A percentile compares a stretch with the other conserved stretches of the same genome.
Conservation (phyloP, 1,140 invertebrate genomes). For the Druon quercuslanigerum region DNA sequence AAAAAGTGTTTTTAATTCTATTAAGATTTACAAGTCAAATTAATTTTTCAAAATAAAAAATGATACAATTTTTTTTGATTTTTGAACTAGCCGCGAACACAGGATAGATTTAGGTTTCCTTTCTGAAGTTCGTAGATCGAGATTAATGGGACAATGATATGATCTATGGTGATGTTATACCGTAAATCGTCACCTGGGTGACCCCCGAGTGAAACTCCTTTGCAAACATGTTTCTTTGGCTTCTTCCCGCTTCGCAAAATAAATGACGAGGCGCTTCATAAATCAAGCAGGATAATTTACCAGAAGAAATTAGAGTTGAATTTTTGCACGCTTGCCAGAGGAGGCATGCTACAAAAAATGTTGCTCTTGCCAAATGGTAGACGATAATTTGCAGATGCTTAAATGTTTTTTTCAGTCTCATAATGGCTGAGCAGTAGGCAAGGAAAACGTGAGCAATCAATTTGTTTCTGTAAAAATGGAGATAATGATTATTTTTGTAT, state of each 20-base stretch:
- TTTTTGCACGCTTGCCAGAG: background rate
- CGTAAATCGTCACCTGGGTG: conserved; percentile 47
- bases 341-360: background rate
- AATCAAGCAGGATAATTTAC: conserved; percentile 20
- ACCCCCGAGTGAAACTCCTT: conserved; percentile 33
- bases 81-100: too few species aligned
- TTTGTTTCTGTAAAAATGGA: too few species aligned
- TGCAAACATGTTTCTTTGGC: conserved; percentile 8
- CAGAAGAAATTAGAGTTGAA: conserved; percentile 1
- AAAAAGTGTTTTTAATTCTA: too few species aligned
- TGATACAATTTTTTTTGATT: too few species aligned
- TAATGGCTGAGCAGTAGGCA: too few species aligned
- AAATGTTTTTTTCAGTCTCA: too few species aligned
- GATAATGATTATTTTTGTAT: too few species aligned
- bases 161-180: conserved; percentile 45
- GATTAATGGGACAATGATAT: conserved; percentile 48
- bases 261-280: conserved; percentile 14
- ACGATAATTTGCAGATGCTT: too few species aligned
- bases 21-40: too few species aligned
- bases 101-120: background rate
- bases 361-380: background rate
- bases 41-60: too few species aligned
- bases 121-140: conserved; percentile 4
- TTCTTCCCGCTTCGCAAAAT: background rate
- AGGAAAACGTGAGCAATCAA: too few species aligned